These are phyloP conservation scores for Nibea coibor DNA, from an alignment of 2,113 vertebrate species.

Conservation along the genomic window DNA sequence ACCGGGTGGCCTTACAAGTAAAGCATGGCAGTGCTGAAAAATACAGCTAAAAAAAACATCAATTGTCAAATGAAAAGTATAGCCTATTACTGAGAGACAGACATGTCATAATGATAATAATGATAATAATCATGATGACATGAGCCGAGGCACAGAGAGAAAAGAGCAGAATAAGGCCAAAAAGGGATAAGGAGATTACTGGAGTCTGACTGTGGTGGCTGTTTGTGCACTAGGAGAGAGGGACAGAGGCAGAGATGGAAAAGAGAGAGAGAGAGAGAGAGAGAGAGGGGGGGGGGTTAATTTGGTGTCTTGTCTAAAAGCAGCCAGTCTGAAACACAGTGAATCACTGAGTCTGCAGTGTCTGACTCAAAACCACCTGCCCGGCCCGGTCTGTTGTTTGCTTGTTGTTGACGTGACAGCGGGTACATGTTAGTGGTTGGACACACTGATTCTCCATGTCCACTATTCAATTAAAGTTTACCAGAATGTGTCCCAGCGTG, in stretches of 20 bases:
- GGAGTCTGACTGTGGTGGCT: conserved; percentile 48
- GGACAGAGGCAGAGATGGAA: neutral
- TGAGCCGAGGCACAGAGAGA: conserved; percentile 39
- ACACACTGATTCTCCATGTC: conserved; percentile 19
- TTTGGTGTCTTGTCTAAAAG: conserved; percentile 75
- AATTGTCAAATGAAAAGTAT: conserved; percentile 66
- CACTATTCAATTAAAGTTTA: conserved; percentile 21
- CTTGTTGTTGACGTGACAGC: conserved; percentile 36
- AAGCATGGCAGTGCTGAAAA: conserved; percentile 50
- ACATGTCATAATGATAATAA: conserved; percentile 72
- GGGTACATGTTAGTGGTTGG: conserved; percentile 15
- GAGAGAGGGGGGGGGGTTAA: conserved; percentile 28
- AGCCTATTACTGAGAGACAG: conserved; percentile 63
- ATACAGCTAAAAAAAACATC: conserved; percentile 62
- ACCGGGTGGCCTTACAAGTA: neutral
- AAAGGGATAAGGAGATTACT: conserved; percentile 70
- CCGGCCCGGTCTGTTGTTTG: conserved; percentile 20
- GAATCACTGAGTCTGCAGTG: conserved; percentile 62
- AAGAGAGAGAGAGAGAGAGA: neutral
- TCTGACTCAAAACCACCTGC: conserved; percentile 63
- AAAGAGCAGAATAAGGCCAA: conserved; percentile 71
- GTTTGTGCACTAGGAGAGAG: conserved; percentile 24
- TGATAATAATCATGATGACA: conserved; percentile 68
- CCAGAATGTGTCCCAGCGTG: conserved; percentile 10
- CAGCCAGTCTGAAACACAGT: conserved; percentile 60